phyloP scores from a whole-genome alignment of 2,113 vertebrate species.

The Mixornis gularis region DNA sequence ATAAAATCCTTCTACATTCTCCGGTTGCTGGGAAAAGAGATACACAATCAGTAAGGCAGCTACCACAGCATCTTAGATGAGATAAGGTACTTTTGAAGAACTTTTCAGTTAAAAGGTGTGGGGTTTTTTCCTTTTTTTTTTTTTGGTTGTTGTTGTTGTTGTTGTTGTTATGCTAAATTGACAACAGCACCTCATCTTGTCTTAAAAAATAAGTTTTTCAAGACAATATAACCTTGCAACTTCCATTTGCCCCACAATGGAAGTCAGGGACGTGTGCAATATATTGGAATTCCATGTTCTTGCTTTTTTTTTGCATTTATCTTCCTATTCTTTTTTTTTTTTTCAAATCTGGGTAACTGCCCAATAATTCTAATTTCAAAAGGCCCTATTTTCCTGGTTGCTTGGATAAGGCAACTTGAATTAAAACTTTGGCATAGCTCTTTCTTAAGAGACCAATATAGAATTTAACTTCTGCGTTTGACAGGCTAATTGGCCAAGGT shows the following conservation, averaged over 20 bases:
- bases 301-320: not conserved
- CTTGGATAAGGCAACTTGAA: constrained; percentile 8
- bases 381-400: constrained; percentile 22
- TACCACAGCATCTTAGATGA: not conserved
- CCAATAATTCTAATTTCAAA: constrained; percentile 12
- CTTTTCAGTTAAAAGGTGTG: not conserved
- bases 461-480: constrained; percentile 56
- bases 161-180: accelerated
- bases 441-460: constrained; percentile 38
- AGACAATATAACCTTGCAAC: not conserved
- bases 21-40: not conserved
- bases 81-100: not conserved
- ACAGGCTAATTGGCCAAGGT: constrained; percentile 62
- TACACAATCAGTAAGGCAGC: not conserved
- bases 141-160: too few species aligned
- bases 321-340: not conserved
- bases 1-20: not conserved
- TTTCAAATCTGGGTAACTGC: not conserved
- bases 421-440: constrained; percentile 37
- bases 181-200: not conserved
- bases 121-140: accelerated
- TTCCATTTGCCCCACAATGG: not conserved
- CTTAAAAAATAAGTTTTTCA: not conserved
- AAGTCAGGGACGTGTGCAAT: not conserved
- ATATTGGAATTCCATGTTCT: not conserved